These are phyloP conservation scores for Echiichthys vipera DNA, from an alignment of 2,797 vertebrate species.

Conservation along the genomic window DNA sequence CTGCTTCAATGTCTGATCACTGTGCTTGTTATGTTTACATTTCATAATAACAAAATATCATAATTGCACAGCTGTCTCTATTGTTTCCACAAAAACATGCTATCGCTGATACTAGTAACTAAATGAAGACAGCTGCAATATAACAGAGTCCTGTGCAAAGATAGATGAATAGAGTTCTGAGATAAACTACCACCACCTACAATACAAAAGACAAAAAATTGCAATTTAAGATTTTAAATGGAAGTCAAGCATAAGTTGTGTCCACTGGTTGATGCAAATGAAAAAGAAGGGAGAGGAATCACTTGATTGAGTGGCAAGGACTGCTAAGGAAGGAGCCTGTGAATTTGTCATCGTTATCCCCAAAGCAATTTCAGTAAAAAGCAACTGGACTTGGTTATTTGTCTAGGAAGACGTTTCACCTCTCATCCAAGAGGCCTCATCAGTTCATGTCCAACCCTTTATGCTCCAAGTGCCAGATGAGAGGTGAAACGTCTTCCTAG, in stretches of 20 bases:
- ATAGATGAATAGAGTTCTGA: not conserved
- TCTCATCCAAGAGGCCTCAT: no score
- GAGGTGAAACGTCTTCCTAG: no score
- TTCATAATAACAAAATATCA: not conserved
- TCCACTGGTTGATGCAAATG: not conserved
- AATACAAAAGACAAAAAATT: not conserved
- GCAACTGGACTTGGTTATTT: no score
- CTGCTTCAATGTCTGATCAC: not conserved
- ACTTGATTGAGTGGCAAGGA: not conserved
- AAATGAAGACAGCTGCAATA: not conserved
- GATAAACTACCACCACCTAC: not conserved
- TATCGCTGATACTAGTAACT: not conserved
- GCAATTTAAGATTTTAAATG: not conserved
- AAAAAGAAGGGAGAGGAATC: not conserved
- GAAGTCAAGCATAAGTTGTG: not conserved
- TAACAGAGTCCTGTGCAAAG: not conserved
- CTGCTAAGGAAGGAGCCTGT: no score
- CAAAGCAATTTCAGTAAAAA: no score
- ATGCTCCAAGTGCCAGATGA: no score
- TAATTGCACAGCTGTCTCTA: not conserved
- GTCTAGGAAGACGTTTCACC: no score
- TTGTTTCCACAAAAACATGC: not conserved
- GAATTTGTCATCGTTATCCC: no score
- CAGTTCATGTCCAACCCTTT: no score
- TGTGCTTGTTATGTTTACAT: not conserved